phyloP scores from a whole-genome alignment of 1,140 invertebrate species.

The Homalodisca vitripennis region DNA sequence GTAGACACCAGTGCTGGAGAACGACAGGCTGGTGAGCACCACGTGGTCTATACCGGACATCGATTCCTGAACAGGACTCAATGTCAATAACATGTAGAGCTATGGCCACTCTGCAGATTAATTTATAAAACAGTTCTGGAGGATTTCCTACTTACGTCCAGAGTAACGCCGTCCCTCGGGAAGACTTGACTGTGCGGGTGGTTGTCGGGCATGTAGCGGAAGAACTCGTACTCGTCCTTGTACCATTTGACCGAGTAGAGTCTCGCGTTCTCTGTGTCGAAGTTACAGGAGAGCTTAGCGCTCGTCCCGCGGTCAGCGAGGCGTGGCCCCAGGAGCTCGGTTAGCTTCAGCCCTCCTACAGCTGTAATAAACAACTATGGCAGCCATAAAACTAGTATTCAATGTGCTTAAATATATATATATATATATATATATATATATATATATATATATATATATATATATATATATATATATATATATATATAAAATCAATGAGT shows the following conservation, averaged over 20 bases:
- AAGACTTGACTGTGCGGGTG: conserved; percentile 62
- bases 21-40: conserved; percentile 29
- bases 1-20: conserved; percentile 50
- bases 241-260: too few species aligned
- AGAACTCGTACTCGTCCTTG: conserved; percentile 59
- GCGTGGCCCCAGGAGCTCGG: conserved; percentile 30
- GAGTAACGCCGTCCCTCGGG: conserved; percentile 58
- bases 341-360: conserved; percentile 22
- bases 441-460: too few species aligned
- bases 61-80: not conserved
- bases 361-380: conserved; percentile 40
- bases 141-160: conserved; percentile 40
- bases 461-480: too few species aligned
- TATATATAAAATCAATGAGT: too few species aligned
- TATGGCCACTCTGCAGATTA: not conserved
- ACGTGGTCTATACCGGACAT: conserved; percentile 29
- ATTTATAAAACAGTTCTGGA: too few species aligned
- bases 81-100: not conserved
- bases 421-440: too few species aligned
- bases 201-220: conserved; percentile 58
- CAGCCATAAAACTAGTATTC: too few species aligned
- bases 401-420: too few species aligned
- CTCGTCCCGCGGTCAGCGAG: conserved; percentile 26
- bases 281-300: conserved; percentile 34
- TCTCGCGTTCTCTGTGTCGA: conserved; percentile 44